A percentile compares a stretch with the other conserved stretches of the same genome.
Conservation (phyloP, 2,888 invertebrate genomes). For the Tetropium fuscum region DNA sequence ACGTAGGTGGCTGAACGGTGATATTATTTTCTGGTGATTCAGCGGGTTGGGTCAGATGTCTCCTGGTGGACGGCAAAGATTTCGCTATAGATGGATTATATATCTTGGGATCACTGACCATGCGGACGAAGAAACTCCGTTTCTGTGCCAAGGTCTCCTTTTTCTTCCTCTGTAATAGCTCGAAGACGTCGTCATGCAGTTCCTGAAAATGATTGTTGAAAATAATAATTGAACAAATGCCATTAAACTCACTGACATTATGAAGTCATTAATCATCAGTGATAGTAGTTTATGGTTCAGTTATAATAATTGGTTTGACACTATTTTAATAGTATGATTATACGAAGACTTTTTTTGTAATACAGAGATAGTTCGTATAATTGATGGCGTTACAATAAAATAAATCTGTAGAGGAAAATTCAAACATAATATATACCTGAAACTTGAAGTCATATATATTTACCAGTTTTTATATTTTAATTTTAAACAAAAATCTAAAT, state of each 20-base stretch:
- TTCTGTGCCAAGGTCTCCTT: constrained; percentile 89
- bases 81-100: constrained; percentile 93
- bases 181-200: constrained; percentile 78
- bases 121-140: constrained; percentile 95
- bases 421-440: no score
- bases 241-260: neutral
- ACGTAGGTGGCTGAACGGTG: constrained; percentile 65
- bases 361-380: no score
- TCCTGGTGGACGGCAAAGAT: constrained; percentile 73
- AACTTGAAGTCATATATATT: no score
- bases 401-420: no score
- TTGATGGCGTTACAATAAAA: no score
- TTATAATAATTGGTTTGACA: no score
- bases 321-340: no score
- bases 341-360: no score
- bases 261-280: no score
- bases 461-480: no score
- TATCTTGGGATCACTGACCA: constrained; percentile 98
- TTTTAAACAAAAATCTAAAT: no score
- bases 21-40: constrained; percentile 65
- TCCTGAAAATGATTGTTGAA: constrained; percentile 61
- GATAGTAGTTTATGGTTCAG: no score
- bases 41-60: constrained; percentile 67
- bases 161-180: constrained; percentile 79
- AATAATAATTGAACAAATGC: neutral